These are phyloP conservation scores for Baryphthengus martii DNA, from an alignment of 2,113 vertebrate genomes.

Conservation along the genomic window DNA sequence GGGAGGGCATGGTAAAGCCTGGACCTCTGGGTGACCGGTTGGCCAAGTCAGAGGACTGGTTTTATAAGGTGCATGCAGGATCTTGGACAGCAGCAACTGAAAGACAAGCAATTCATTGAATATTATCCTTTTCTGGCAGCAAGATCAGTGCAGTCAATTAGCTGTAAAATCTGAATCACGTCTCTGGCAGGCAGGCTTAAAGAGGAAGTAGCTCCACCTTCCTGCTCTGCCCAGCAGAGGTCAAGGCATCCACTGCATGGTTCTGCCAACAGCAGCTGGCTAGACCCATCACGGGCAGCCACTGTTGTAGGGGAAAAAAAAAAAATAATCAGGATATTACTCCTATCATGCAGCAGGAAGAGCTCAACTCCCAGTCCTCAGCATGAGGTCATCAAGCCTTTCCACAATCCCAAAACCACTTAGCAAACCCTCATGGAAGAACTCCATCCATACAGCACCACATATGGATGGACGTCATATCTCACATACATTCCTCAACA, in stretches of 20 bases:
- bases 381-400: not conserved
- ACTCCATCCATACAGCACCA: not conserved
- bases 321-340: not conserved
- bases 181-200: not conserved
- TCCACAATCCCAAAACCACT: not conserved
- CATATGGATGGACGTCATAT: fast-evolving
- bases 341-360: not conserved
- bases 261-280: not conserved
- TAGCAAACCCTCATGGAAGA: not conserved
- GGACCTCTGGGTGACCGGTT: not conserved
- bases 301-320: not conserved
- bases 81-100: constrained; percentile 3
- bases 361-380: not conserved
- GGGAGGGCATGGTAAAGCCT: not conserved
- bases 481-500: not conserved
- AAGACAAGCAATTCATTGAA: not conserved
- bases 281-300: not conserved
- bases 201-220: constrained; percentile 57
- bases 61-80: not conserved
- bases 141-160: constrained; percentile 21
- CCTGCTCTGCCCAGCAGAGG: constrained; percentile 10
- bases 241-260: not conserved
- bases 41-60: not conserved
- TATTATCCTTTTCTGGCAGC: constrained; percentile 43
- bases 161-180: constrained; percentile 45